Evolutionary conservation across 2,113 vertebrate genomes (phyloP).

Genomic region (Myxocyprinus asiaticus): DNA sequence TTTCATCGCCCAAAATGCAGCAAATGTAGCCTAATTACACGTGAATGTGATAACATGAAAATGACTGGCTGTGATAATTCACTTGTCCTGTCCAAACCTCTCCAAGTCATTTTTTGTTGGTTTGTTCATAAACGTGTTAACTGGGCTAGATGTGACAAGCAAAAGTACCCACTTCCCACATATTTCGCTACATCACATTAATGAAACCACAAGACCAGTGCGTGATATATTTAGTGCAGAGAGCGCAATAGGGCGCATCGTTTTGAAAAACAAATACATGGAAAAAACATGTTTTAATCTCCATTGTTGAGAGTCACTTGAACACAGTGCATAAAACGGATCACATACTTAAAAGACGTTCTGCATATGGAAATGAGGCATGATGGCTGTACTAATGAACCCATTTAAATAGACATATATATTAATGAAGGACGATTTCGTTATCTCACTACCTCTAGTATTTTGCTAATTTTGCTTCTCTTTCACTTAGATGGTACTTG

Average conservation of each 20-base stretch:
- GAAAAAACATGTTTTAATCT: slow-evolving; percentile 14
- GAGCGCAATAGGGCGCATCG: not conserved
- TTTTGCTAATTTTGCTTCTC: not conserved
- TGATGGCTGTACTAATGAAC: slow-evolving; percentile 22
- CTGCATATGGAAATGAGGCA: slow-evolving; percentile 28
- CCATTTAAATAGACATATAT: slow-evolving; percentile 29
- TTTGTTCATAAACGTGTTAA: not conserved
- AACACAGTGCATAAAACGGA: not conserved
- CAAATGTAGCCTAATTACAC: too few species aligned
- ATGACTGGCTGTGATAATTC: too few species aligned
- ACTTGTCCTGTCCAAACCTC: too few species aligned
- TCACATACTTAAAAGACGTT: not conserved
- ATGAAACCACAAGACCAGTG: too few species aligned
- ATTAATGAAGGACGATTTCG: slow-evolving; percentile 2
- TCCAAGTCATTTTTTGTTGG: too few species aligned
- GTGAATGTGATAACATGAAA: too few species aligned
- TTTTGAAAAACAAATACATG: not conserved
- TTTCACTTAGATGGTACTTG: too few species aligned
- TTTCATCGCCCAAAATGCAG: too few species aligned
- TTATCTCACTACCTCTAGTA: not conserved
- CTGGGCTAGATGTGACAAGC: not conserved
- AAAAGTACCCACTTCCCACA: slow-evolving; percentile 2
- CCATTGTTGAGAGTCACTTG: not conserved
- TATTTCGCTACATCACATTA: not conserved
- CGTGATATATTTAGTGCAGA: not conserved